These are phyloP conservation scores for Hoplias malabaricus DNA, from an alignment of 2,113 vertebrate genomes.

Conservation along the genomic window DNA sequence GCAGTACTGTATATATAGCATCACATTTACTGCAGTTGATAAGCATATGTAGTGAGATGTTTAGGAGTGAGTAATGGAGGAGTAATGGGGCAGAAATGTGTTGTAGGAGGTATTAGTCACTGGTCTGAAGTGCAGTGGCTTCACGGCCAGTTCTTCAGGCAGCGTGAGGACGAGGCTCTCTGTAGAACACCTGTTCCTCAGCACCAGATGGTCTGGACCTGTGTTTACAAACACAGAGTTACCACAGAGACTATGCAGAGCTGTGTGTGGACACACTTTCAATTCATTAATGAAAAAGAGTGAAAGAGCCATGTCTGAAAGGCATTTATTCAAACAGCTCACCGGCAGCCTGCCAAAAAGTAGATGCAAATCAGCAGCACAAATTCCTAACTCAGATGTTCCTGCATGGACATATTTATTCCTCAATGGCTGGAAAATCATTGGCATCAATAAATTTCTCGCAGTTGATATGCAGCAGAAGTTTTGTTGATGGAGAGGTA, in stretches of 20 bases:
- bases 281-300: neutral
- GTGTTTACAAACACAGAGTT: constrained; percentile 18
- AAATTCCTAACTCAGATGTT: neutral
- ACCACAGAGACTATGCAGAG: neutral
- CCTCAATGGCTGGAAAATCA: neutral
- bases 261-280: neutral
- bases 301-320: neutral
- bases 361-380: neutral
- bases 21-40: neutral
- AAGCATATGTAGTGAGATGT: neutral
- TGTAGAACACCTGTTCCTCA: neutral
- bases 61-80: neutral
- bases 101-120: constrained; percentile 7
- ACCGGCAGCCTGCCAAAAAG: neutral
- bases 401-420: constrained; percentile 7
- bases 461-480: neutral
- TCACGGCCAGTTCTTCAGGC: neutral
- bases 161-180: neutral
- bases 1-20: neutral
- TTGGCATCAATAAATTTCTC: neutral
- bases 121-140: constrained; percentile 6
- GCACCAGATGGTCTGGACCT: constrained; percentile 16
- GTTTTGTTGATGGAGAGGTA: constrained; percentile 14
- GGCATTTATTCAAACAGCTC: constrained; percentile 5
- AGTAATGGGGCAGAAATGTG: neutral